Evolutionary conservation across 2,113 vertebrate genomes (phyloP).

Genomic region (Collichthys lucidus): DNA sequence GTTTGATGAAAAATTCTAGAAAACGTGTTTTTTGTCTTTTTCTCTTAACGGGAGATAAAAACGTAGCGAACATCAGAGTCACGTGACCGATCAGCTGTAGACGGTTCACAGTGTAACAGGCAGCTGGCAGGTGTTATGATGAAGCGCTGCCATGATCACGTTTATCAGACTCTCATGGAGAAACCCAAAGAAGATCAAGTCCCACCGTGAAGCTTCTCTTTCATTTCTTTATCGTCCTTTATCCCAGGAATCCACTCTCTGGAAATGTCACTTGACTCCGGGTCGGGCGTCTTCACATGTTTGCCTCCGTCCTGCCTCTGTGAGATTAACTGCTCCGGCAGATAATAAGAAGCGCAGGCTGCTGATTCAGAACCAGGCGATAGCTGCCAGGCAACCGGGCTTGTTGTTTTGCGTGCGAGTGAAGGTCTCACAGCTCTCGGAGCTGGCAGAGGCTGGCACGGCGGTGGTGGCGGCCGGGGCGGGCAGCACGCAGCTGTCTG

Average conservation of each 20-base stretch:
- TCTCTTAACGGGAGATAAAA: too few species aligned
- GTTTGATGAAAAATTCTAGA: too few species aligned
- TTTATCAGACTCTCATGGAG: too few species aligned
- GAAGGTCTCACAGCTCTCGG: conserved; percentile 27
- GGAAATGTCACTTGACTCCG: conserved; percentile 64
- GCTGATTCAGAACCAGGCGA: conserved; percentile 57
- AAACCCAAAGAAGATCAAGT: background rate
- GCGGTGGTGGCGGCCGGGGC: background rate
- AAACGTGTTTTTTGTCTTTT: too few species aligned
- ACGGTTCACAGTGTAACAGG: background rate
- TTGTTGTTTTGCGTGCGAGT: conserved; percentile 11
- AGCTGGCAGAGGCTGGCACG: conserved; percentile 52
- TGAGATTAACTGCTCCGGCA: conserved; percentile 60
- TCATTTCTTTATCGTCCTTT: conserved; percentile 47
- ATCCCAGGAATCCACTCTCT: conserved; percentile 58
- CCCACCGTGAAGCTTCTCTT: conserved; percentile 9
- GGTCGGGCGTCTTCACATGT: conserved; percentile 36
- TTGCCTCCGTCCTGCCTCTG: conserved; percentile 42
- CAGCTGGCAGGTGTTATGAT: background rate
- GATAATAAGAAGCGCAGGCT: conserved; percentile 62
- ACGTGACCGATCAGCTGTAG: too few species aligned
- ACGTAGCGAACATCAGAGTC: too few species aligned
- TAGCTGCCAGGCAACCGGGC: conserved; percentile 77
- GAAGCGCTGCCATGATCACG: background rate
- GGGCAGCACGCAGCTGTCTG: conserved; percentile 84